Evolutionary conservation across 2,113 vertebrate species (phyloP).

Genomic region (Callospermophilus lateralis): DNA sequence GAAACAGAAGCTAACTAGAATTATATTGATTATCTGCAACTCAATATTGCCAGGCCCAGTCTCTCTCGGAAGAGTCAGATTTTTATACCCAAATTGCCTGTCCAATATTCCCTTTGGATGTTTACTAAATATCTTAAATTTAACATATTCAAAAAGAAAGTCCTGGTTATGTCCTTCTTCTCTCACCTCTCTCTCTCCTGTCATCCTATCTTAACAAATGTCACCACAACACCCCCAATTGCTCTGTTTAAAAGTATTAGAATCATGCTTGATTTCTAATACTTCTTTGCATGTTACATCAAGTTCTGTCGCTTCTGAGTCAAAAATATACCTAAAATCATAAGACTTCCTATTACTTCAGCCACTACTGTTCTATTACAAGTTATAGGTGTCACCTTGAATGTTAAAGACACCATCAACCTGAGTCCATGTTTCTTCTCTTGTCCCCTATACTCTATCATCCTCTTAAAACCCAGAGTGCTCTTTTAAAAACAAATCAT

Average conservation of each 20-base stretch:
- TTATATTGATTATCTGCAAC: not conserved
- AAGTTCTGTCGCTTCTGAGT: not conserved
- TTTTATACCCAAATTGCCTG: not conserved
- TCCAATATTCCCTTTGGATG: not conserved
- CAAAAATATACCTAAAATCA: not conserved
- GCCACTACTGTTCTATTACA: not conserved
- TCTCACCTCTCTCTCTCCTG: not conserved
- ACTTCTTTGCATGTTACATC: not conserved
- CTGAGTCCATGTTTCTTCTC: not conserved
- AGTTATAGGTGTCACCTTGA: not conserved
- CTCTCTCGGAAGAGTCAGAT: not conserved
- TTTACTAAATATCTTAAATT: not conserved
- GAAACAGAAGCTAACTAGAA: constrained; percentile 16
- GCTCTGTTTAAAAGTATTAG: not conserved
- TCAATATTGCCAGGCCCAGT: not conserved
- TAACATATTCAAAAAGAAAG: not conserved
- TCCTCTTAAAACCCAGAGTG: not conserved
- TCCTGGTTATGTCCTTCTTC: not conserved
- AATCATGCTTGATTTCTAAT: constrained; percentile 29
- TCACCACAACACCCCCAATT: not conserved
- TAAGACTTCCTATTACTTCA: not conserved
- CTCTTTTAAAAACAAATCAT: constrained; percentile 31
- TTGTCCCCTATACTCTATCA: not conserved
- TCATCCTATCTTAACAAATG: not conserved
- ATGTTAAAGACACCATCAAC: not conserved